A percentile compares a stretch with the other conserved stretches of the same genome.
These are phyloP conservation scores for Ptilodon capucinus DNA, from an alignment of 2,888 invertebrate genomes.

Conservation along the genomic window DNA sequence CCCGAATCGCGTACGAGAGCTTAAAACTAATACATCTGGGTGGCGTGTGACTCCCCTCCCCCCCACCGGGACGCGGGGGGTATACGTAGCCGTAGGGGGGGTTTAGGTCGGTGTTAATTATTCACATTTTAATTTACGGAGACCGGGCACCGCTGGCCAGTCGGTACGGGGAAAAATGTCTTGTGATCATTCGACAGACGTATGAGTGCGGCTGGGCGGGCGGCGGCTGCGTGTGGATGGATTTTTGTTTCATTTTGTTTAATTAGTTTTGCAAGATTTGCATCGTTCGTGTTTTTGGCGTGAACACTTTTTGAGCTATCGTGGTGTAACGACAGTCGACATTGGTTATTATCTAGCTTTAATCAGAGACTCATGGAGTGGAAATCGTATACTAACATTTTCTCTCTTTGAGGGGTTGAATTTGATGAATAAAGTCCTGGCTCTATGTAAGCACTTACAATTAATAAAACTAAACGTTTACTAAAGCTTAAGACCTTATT, in stretches of 20 bases:
- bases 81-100: conserved; percentile 27
- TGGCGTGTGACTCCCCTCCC: conserved; percentile 47
- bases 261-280: conserved; percentile 14
- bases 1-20: conserved; percentile 74
- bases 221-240: conserved; percentile 21
- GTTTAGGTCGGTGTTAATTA: conserved; percentile 72
- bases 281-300: not conserved
- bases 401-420: no score
- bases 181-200: conserved; percentile 73
- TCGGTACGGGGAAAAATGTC: conserved; percentile 71
- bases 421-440: no score
- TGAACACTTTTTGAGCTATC: no score
- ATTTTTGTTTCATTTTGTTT: conserved; percentile 27
- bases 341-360: no score
- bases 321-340: no score
- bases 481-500: no score
- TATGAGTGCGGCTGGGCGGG: conserved; percentile 35
- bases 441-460: no score
- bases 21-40: conserved; percentile 81
- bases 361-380: no score
- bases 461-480: no score
- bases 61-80: conserved; percentile 24
- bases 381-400: no score
- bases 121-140: conserved; percentile 82
- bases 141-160: conserved; percentile 60